Percentiles rank a stretch among this genome's conserved stretches.
Conservation (phyloP, 2,888 invertebrate species). For the Drosophila sordidapex region DNA sequence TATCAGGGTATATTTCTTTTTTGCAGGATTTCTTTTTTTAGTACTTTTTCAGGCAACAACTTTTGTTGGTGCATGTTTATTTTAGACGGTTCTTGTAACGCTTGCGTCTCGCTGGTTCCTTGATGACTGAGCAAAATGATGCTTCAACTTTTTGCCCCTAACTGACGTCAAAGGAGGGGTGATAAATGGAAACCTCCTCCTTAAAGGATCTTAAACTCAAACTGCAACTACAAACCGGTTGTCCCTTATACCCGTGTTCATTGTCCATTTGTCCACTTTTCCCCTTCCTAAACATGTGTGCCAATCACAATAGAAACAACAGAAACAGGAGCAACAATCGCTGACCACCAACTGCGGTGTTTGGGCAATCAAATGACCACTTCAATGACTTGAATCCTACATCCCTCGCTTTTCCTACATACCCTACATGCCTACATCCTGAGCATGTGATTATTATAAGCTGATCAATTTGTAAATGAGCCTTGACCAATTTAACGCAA, state of each 20-base stretch:
- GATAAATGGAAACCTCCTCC: not conserved
- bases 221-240: constrained; percentile 41
- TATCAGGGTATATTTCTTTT: constrained; percentile 2
- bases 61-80: constrained; percentile 7
- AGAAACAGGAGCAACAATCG: constrained; percentile 37
- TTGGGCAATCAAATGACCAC: constrained; percentile 50
- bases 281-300: constrained; percentile 39
- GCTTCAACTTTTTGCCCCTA: constrained; percentile 40
- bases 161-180: constrained; percentile 4
- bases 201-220: not conserved
- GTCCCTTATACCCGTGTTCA: constrained; percentile 8
- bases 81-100: constrained; percentile 26
- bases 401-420: not conserved
- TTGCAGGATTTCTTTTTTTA: constrained; percentile 14
- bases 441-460: constrained; percentile 25
- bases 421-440: constrained; percentile 8
- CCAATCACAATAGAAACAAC: constrained; percentile 10
- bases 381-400: constrained; percentile 29
- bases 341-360: constrained; percentile 64
- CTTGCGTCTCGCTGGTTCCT: constrained; percentile 46
- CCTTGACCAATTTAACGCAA: constrained; percentile 64
- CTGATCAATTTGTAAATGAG: constrained; percentile 63
- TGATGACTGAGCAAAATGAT: constrained; percentile 36
- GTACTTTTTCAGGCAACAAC: constrained; percentile 9
- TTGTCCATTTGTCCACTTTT: constrained; percentile 36